Base-by-base conservation (phyloP, 1,140 invertebrate genomes). In the Palaemon carinicauda region DNA sequence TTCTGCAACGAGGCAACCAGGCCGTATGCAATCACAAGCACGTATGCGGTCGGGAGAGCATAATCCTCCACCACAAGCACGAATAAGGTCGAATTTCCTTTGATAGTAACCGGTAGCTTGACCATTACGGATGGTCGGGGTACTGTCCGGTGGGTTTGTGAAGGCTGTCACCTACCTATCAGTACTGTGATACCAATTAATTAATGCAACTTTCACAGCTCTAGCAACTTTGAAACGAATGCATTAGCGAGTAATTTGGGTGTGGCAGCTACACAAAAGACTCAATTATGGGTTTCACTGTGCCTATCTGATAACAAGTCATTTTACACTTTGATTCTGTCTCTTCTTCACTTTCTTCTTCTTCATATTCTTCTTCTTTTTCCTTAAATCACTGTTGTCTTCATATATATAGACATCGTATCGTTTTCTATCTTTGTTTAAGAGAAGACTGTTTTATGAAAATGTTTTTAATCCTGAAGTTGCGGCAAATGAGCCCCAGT, bases 181-280 rank as follows among this genome's bases (percentile, higher is more conserved):
- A 85, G 74, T 85, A 85, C 82, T 85, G 74, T 85, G 82, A 85
- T 85, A 79, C 74, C 82, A 85, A 85, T 85, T 85, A 85, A 85
- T 85, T 85, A 85, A 85, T 85, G 82, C 78, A 85, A 85, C 82
- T 85, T 85, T 85, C 82, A 85, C 31, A 75, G 82, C 82, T 69
- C 74, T 77, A 85, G 74, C 74, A 79, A 85, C 74, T 85, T 85
- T 85, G 82, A 85, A 85, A 85, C 69, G 82, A 85, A 85, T 85
- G 82, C 82, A 85, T 85, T 85, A 85, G 82, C 54, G 82, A 85
- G 82, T 85, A 85, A 85, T 85, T 85, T 85, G 82, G 82, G 60
- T 78, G 82, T 85, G 82, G 75, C 82, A 79, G 75, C 56, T 51
- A 56, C 52, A 85, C 82, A 85, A 85, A 85, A 85, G 82, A 85